phyloP scores from a whole-genome alignment of 1,140 invertebrate species.

The Drosophila dunni region DNA sequence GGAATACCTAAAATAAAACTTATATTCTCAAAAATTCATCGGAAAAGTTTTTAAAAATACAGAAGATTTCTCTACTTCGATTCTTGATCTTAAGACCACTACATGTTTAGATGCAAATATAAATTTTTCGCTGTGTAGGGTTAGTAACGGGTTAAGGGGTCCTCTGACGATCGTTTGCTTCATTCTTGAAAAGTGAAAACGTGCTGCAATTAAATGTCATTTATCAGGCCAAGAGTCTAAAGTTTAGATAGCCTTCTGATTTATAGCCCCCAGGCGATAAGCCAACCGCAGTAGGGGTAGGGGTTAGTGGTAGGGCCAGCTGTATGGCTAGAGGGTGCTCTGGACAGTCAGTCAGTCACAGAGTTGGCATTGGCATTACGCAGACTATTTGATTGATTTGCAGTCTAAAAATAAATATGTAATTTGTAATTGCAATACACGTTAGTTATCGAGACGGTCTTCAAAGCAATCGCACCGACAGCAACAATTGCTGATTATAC shows the following conservation, averaged over 20 bases:
- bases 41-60: too few species aligned
- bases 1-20: too few species aligned
- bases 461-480: constrained; percentile 49
- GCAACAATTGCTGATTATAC: constrained; percentile 30
- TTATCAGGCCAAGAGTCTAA: constrained; percentile 74
- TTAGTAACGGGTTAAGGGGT: not conserved
- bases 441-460: constrained; percentile 48
- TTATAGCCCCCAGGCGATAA: constrained; percentile 70
- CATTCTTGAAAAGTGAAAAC: constrained; percentile 57
- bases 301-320: constrained; percentile 3
- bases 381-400: constrained; percentile 66
- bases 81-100: too few species aligned
- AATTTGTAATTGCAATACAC: constrained; percentile 66
- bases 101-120: too few species aligned
- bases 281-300: constrained; percentile 7
- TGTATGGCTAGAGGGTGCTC: not conserved
- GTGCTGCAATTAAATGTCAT: constrained; percentile 76
- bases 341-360: constrained; percentile 10
- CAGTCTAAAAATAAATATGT: constrained; percentile 74
- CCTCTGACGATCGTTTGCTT: constrained; percentile 6
- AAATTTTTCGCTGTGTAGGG: too few species aligned
- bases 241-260: constrained; percentile 83
- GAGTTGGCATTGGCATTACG: constrained; percentile 47
- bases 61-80: too few species aligned
- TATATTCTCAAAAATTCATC: too few species aligned